Evolutionary conservation across 2,113 vertebrate species (phyloP).

Genomic region (Garra rufa): DNA sequence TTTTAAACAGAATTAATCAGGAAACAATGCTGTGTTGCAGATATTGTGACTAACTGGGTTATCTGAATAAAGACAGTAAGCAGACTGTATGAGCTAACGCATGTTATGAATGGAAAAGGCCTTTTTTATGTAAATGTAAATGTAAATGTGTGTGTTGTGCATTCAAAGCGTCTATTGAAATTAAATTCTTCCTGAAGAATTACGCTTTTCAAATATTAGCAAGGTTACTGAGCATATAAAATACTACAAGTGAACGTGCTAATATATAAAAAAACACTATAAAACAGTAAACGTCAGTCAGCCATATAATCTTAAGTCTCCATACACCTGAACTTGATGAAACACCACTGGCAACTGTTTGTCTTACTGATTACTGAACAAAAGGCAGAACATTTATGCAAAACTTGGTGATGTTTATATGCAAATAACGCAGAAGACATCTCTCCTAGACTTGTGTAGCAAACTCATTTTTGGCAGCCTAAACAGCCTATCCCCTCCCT

Average conservation of each 20-base stretch:
- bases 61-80: background rate
- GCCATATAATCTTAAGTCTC: background rate
- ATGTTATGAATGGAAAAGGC: background rate
- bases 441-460: background rate
- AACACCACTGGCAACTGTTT: background rate
- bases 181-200: background rate
- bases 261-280: background rate
- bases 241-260: background rate
- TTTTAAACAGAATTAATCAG: no score
- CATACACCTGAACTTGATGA: background rate
- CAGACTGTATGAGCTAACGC: background rate
- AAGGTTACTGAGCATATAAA: background rate
- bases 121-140: background rate
- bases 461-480: constrained; percentile 11
- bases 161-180: background rate
- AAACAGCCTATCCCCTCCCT: background rate
- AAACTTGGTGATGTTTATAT: constrained; percentile 12
- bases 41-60: background rate
- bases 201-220: background rate
- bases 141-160: background rate
- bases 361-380: constrained; percentile 2
- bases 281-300: background rate
- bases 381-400: background rate
- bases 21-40: no score
- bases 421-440: background rate